A percentile compares a stretch with the other conserved stretches of the same genome.
phyloP scores from a whole-genome alignment of 2,888 invertebrate genomes.

The Morpho achilles region DNA sequence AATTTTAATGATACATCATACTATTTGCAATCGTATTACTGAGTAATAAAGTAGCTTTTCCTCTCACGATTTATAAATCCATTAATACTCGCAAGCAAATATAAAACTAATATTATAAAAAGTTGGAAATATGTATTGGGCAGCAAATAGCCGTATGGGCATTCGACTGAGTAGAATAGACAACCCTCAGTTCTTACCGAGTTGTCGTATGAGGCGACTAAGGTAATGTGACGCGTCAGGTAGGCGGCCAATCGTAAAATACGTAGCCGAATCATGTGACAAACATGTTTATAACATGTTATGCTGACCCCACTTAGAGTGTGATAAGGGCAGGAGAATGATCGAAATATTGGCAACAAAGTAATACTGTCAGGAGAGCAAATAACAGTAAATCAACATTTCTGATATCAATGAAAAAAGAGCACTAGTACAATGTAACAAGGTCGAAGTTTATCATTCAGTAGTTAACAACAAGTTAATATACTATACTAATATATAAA shows the following conservation, averaged over 20 bases:
- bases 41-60: conserved; percentile 3
- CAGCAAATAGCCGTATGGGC: too few species aligned
- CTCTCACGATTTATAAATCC: background rate
- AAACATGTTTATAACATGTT: too few species aligned
- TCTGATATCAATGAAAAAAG: background rate
- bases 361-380: conserved; percentile 1
- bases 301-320: too few species aligned
- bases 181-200: too few species aligned
- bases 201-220: too few species aligned
- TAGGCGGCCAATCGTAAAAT: too few species aligned
- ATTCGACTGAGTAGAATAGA: too few species aligned
- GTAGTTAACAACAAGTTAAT: background rate
- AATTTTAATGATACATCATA: background rate
- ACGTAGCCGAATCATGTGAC: too few species aligned
- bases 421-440: background rate
- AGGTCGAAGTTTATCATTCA: background rate
- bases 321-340: too few species aligned
- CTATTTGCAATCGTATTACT: background rate
- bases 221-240: too few species aligned
- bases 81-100: background rate
- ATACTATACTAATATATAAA: too few species aligned
- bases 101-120: background rate
- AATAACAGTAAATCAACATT: conserved; percentile 4
- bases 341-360: background rate
- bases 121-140: background rate